phyloP scores from a whole-genome alignment of 1,140 invertebrate species.

The Oryctes rhinoceros region DNA sequence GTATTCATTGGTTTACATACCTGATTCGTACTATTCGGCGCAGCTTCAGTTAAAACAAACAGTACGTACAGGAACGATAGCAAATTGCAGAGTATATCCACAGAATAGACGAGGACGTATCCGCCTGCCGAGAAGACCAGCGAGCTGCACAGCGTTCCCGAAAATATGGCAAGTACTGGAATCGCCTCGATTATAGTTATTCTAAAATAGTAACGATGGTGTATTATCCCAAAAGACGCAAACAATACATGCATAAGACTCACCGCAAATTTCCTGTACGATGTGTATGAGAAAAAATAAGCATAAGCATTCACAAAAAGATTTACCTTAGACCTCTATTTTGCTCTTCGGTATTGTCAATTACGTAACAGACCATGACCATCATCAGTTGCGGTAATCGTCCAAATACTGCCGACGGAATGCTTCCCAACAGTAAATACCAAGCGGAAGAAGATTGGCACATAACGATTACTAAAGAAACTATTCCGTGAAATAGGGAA shows the following conservation, averaged over 20 bases:
- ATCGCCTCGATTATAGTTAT: conserved; percentile 70
- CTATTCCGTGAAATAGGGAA: conserved; percentile 45
- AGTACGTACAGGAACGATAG: conserved; percentile 58
- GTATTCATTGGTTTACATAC: background rate
- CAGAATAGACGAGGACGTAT: conserved; percentile 60
- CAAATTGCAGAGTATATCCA: conserved; percentile 53
- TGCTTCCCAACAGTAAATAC: conserved; percentile 48
- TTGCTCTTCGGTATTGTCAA: conserved; percentile 44
- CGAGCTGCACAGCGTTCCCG: conserved; percentile 68
- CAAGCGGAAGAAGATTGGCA: conserved; percentile 50
- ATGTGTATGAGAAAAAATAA: too few species aligned
- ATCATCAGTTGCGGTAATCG: conserved; percentile 49
- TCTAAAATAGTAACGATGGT: conserved; percentile 55
- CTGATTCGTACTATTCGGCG: conserved; percentile 45
- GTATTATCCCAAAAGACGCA: background rate
- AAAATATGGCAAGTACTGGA: conserved; percentile 66
- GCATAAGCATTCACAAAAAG: too few species aligned
- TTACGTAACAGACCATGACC: conserved; percentile 39
- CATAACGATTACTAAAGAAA: conserved; percentile 18
- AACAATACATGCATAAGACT: too few species aligned
- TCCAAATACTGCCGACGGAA: conserved; percentile 50
- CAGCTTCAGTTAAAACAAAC: conserved; percentile 59
- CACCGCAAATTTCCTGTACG: background rate
- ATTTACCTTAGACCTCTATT: conserved; percentile 49
- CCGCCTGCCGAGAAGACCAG: conserved; percentile 63